Percentiles rank a stretch among this genome's conserved stretches.
These are phyloP conservation scores for Chelidonichthys spinosus DNA, from an alignment of 2,797 vertebrate genomes.

Conservation along the genomic window DNA sequence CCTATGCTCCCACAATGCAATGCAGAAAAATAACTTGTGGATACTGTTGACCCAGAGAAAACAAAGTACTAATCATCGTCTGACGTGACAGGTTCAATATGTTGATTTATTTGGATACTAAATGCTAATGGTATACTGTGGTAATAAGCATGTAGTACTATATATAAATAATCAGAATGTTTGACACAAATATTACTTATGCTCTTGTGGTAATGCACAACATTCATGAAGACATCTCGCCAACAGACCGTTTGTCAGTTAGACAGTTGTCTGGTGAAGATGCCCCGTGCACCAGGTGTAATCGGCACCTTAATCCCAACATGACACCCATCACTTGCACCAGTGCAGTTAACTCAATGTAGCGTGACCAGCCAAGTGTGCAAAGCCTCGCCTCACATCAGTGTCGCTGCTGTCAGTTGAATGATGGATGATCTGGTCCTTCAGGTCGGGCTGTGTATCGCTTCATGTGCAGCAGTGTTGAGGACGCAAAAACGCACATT, in stretches of 20 bases:
- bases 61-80: neutral
- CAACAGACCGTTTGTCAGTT: neutral
- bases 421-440: slow-evolving; percentile 62
- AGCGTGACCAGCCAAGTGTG: slow-evolving; percentile 51
- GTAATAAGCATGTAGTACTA: neutral
- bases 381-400: slow-evolving; percentile 31
- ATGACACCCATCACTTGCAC: slow-evolving; percentile 38
- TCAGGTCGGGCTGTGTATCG: slow-evolving; percentile 23
- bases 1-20: neutral
- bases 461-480: slow-evolving; percentile 12
- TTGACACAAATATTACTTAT: neutral
- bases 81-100: neutral
- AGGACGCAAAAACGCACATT: neutral
- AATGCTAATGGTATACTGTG: neutral
- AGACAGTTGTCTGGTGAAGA: slow-evolving; percentile 14
- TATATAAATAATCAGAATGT: neutral
- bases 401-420: slow-evolving; percentile 34
- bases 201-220: neutral
- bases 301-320: slow-evolving; percentile 33
- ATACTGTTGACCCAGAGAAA: neutral
- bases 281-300: slow-evolving; percentile 15
- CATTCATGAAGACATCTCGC: neutral
- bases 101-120: neutral
- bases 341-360: slow-evolving; percentile 39
- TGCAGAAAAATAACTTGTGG: neutral